phyloP scores from a whole-genome alignment of 2,888 invertebrate species.

The Drosophila barbarae region DNA sequence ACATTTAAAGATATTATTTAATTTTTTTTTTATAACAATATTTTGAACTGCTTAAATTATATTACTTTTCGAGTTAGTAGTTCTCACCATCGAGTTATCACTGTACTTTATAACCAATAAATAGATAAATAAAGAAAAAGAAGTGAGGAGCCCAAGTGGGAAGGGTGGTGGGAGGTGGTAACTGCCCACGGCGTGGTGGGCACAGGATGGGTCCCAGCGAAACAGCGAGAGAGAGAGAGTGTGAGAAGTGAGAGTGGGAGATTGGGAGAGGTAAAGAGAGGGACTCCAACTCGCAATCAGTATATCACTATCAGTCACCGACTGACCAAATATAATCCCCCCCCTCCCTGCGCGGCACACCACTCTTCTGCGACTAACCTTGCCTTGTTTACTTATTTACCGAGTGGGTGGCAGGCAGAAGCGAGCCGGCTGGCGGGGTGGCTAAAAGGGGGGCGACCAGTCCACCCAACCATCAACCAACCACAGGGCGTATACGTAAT shows the following conservation, averaged over 20 bases:
- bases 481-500: constrained; percentile 37
- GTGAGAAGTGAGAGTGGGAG: constrained; percentile 15
- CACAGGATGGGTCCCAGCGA: constrained; percentile 23
- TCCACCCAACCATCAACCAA: constrained; percentile 19
- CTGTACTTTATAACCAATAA: constrained; percentile 39
- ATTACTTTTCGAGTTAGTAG: not conserved
- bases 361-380: constrained; percentile 13
- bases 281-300: constrained; percentile 29
- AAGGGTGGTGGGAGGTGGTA: constrained; percentile 15
- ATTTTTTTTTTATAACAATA: no score
- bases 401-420: constrained; percentile 16
- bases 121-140: constrained; percentile 29
- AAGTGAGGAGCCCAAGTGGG: constrained; percentile 13
- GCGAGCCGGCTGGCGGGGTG: not conserved
- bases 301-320: constrained; percentile 52
- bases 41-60: no score
- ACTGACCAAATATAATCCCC: constrained; percentile 51
- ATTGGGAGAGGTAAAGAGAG: not conserved
- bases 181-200: constrained; percentile 20
- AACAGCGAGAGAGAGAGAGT: constrained; percentile 1
- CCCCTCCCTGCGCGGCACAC: not conserved
- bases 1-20: no score
- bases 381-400: constrained; percentile 32
- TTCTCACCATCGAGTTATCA: not conserved
- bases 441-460: not conserved